phyloP scores from a whole-genome alignment of 2,113 vertebrate species.

The Amphiprion ocellaris region DNA sequence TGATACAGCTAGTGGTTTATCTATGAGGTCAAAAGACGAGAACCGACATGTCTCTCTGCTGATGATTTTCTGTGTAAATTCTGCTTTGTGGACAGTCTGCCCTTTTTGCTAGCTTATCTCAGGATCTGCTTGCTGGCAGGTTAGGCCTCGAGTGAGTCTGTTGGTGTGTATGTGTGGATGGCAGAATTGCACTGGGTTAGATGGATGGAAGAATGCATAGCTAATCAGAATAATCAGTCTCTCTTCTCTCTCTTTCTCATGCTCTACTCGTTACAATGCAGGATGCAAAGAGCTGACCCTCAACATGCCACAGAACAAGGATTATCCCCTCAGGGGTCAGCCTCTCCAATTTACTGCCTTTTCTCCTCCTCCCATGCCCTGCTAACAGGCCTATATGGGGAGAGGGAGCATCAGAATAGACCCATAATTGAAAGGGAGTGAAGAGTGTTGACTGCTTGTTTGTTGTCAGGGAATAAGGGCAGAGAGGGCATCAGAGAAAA shows the following conservation, averaged over 20 bases:
- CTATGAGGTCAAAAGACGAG: constrained; percentile 65
- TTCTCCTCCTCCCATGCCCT: constrained; percentile 38
- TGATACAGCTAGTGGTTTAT: constrained; percentile 61
- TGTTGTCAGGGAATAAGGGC: constrained; percentile 65
- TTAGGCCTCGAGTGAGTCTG: constrained; percentile 32
- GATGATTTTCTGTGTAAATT: constrained; percentile 61
- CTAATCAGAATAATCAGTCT: constrained; percentile 66
- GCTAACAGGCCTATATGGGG: constrained; percentile 53
- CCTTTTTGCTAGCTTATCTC: constrained; percentile 63
- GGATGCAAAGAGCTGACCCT: constrained; percentile 70
- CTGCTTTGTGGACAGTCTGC: constrained; percentile 61
- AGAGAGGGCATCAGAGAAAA: constrained; percentile 47
- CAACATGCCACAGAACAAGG: constrained; percentile 57
- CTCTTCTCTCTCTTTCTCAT: constrained; percentile 49
- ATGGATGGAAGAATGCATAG: constrained; percentile 59
- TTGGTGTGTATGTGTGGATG: constrained; percentile 26
- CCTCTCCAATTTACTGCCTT: constrained; percentile 66
- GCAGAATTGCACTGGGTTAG: constrained; percentile 25
- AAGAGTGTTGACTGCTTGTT: constrained; percentile 61
- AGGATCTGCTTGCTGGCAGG: constrained; percentile 56
- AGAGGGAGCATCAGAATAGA: constrained; percentile 53
- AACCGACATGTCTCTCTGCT: constrained; percentile 43
- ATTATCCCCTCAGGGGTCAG: constrained; percentile 61
- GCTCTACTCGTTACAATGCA: constrained; percentile 58
- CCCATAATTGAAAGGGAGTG: constrained; percentile 68